These are phyloP conservation scores for Mixornis gularis DNA, from an alignment of 2,113 vertebrate species.

Conservation along the genomic window DNA sequence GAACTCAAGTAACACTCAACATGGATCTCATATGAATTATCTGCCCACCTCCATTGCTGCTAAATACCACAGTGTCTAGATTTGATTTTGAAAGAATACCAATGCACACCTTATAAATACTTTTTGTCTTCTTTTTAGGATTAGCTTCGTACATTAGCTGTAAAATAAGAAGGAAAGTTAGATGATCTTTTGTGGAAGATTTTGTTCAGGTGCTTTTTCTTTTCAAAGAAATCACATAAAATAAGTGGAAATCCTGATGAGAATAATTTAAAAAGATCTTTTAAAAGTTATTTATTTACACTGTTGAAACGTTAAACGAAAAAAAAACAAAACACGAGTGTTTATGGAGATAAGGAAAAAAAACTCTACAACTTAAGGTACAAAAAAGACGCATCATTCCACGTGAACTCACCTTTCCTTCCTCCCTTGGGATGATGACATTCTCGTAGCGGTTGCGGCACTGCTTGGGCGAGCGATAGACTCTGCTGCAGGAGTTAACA, in stretches of 20 bases:
- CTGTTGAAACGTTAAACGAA: conserved; percentile 48
- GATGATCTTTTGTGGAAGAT: conserved; percentile 67
- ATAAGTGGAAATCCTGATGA: conserved; percentile 61
- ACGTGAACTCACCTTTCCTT: conserved; percentile 82
- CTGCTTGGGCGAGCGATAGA: conserved; percentile 92
- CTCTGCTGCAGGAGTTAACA: conserved; percentile 91
- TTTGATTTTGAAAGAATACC: conserved; percentile 70
- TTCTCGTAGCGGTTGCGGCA: conserved; percentile 91
- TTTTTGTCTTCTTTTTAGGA: conserved; percentile 95
- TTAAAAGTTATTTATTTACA: conserved; percentile 44
- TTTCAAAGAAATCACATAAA: conserved; percentile 65
- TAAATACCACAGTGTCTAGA: conserved; percentile 61
- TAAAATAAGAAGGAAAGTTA: conserved; percentile 71
- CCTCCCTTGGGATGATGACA: conserved; percentile 89
- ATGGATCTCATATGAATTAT: conserved; percentile 58
- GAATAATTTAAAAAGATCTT: conserved; percentile 32
- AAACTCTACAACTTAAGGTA: conserved; percentile 8
- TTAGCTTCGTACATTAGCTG: conserved; percentile 91
- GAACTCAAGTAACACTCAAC: conserved; percentile 55
- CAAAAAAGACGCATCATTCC: neutral
- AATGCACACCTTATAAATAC: conserved; percentile 88
- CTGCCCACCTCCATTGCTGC: conserved; percentile 64
- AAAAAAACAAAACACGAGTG: neutral
- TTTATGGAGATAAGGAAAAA: conserved; percentile 38
- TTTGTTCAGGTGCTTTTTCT: conserved; percentile 65